Conservation (phyloP, 1,140 invertebrate genomes). For the Copidosoma floridanum region DNA sequence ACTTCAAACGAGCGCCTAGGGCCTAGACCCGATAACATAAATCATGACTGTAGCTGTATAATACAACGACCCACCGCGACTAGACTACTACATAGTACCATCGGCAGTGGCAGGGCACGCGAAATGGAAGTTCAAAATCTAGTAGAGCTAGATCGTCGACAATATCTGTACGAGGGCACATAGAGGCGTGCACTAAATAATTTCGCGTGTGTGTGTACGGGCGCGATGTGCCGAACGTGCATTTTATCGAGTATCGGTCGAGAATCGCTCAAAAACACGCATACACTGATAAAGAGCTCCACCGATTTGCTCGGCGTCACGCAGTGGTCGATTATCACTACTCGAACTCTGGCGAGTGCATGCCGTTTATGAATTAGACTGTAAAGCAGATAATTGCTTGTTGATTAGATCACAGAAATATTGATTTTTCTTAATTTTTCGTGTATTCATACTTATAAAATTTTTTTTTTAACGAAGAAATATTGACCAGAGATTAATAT, state of each 20-base stretch:
- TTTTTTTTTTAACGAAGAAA: no score
- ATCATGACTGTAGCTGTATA: conserved; percentile 13
- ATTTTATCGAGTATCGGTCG: neutral
- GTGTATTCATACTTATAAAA: no score
- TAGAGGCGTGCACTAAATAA: no score
- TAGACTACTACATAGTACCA: no score
- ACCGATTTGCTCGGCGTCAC: neutral
- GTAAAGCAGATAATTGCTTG: no score
- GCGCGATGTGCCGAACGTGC: neutral
- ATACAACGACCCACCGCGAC: no score
- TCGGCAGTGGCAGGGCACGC: neutral
- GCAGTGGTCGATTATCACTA: neutral
- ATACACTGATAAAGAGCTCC: neutral
- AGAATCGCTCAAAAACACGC: neutral
- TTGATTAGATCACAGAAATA: no score
- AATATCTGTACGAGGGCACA: no score
- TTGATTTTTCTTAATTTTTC: no score
- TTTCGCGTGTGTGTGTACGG: neutral
- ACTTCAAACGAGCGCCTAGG: conserved; percentile 22
- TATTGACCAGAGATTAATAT: no score
- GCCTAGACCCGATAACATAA: conserved; percentile 17
- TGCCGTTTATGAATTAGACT: no score
- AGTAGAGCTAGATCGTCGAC: neutral
- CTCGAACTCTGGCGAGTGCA: no score
- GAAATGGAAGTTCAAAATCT: conserved; percentile 13